A percentile compares a stretch with the other conserved stretches of the same genome.
Evolutionary conservation across 2,113 vertebrate species (phyloP).

Genomic region (Paratilapia polleni): DNA sequence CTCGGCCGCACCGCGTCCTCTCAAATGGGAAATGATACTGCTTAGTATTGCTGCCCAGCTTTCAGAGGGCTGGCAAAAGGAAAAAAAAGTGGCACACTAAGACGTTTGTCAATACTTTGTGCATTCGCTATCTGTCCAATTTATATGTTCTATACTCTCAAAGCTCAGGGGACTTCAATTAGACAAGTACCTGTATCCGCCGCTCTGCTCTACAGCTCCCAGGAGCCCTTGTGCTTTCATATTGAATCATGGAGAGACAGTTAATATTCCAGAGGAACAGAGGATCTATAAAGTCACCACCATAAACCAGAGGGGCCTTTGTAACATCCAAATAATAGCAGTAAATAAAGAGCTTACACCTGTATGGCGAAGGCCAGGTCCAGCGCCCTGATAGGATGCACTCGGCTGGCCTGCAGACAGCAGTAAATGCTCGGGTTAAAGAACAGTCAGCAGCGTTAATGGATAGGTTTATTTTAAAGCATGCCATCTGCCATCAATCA

Average conservation of each 20-base stretch:
- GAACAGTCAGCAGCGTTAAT: constrained; percentile 90
- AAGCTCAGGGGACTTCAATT: constrained; percentile 72
- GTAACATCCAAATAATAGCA: constrained; percentile 76
- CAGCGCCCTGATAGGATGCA: constrained; percentile 39
- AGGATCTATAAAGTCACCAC: constrained; percentile 71
- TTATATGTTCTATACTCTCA: constrained; percentile 53
- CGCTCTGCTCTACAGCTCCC: constrained; percentile 65
- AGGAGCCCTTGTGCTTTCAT: constrained; percentile 57
- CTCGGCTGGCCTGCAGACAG: constrained; percentile 74
- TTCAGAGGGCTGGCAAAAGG: background rate
- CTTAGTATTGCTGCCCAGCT: constrained; percentile 45
- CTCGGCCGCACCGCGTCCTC: constrained; percentile 29
- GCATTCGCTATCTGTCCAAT: constrained; percentile 61
- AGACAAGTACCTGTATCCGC: constrained; percentile 77
- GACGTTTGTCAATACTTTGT: constrained; percentile 72
- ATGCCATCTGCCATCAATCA: constrained; percentile 97
- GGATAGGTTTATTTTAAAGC: constrained; percentile 98
- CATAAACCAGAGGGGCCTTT: constrained; percentile 69
- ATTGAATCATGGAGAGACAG: constrained; percentile 72
- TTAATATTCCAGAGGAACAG: constrained; percentile 71
- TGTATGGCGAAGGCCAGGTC: constrained; percentile 83
- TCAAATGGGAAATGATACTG: constrained; percentile 56
- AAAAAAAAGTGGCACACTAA: constrained; percentile 14
- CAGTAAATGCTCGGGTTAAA: constrained; percentile 88
- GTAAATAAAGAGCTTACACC: constrained; percentile 94